A percentile compares a stretch with the other conserved stretches of the same genome.
Evolutionary conservation across 1,140 invertebrate species (phyloP).

Genomic region (Chionoecetes opilio): DNA sequence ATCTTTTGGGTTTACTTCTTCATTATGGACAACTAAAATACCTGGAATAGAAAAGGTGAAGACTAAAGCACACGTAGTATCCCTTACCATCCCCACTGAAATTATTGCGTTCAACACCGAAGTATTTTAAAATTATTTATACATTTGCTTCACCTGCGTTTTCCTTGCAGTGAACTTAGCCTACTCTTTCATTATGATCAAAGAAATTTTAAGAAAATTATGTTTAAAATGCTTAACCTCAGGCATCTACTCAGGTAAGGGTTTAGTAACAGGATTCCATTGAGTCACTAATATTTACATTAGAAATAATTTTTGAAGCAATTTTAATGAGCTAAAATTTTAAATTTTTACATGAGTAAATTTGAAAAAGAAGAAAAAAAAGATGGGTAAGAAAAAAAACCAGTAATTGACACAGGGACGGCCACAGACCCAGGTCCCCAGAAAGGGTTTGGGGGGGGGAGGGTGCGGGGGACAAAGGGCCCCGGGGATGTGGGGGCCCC

Average conservation of each 20-base stretch:
- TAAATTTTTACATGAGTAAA: constrained; percentile 53
- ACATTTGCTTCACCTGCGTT: not conserved
- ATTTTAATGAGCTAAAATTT: no score
- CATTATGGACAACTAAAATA: constrained; percentile 68
- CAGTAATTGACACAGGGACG: not conserved
- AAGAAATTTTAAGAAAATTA: not conserved
- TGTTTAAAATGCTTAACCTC: constrained; percentile 33
- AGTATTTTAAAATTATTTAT: not conserved
- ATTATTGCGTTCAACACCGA: constrained; percentile 23
- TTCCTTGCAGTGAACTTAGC: not conserved
- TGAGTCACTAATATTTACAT: constrained; percentile 50
- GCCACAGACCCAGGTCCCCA: not conserved
- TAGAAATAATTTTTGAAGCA: constrained; percentile 45
- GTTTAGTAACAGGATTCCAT: not conserved
- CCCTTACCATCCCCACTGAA: constrained; percentile 66
- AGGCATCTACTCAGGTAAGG: not conserved
- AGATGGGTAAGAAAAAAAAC: not conserved
- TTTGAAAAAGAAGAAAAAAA: not conserved
- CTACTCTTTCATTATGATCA: not conserved
- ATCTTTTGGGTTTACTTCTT: constrained; percentile 37
- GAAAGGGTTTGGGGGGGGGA: not conserved
- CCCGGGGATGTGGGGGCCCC: constrained; percentile 69
- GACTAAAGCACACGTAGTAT: constrained; percentile 73
- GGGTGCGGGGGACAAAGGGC: constrained; percentile 64
- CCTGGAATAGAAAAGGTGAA: constrained; percentile 67